A percentile compares a stretch with the other conserved stretches of the same genome.
These are phyloP conservation scores for Prionailurus bengalensis DNA, from an alignment of 2,113 vertebrate species.

Conservation along the genomic window DNA sequence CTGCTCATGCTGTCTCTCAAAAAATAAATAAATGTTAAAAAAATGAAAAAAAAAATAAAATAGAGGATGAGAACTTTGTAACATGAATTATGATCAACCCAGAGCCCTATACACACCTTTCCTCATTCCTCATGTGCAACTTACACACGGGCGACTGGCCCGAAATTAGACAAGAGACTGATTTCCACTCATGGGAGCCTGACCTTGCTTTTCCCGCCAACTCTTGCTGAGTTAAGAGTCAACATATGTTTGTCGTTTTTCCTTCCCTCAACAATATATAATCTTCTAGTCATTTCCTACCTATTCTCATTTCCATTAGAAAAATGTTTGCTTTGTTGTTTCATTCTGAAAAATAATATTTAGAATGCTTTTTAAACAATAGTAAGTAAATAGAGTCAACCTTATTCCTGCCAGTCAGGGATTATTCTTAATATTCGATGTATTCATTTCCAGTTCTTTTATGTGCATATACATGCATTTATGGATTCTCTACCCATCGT, in stretches of 20 bases:
- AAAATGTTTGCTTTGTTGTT: background rate
- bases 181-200: background rate
- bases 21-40: no score
- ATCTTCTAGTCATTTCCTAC: background rate
- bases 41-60: background rate
- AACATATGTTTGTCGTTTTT: background rate
- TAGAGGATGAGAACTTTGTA: background rate
- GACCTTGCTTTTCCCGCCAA: background rate
- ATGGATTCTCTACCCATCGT: background rate
- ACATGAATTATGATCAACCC: background rate
- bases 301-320: background rate
- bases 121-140: background rate
- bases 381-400: background rate
- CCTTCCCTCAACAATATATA: background rate
- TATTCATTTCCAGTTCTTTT: background rate
- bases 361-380: background rate
- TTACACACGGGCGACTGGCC: background rate
- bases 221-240: background rate
- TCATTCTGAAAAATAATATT: background rate
- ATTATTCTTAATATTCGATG: background rate
- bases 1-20: no score
- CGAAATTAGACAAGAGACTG: background rate
- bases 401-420: background rate
- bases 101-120: background rate
- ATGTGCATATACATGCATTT: background rate